Evolutionary conservation across 2,797 vertebrate genomes (phyloP), one percentile per base, ranked within the genome.

Genomic region (Poecilia gillii): DNA sequence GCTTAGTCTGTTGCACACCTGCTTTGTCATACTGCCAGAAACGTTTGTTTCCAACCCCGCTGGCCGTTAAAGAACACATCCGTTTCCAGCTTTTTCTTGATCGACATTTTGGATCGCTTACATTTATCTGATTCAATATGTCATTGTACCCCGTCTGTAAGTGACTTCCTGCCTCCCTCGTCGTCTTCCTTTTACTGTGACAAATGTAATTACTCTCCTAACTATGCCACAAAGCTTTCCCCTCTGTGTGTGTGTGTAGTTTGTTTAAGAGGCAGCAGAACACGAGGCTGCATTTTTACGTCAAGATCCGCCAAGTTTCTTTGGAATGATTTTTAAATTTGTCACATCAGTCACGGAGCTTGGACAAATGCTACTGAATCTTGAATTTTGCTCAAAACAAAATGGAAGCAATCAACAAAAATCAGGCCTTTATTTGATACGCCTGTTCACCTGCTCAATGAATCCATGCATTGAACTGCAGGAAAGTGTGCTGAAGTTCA

Each of bases 151-250:
- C 33, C 1, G 70, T 68, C 74, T 68, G 55, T 13, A 68, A 80
- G 83, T 5, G 11, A 46, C 81, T n/a, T 79, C 72, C 78, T 41
- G 66, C 36, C 74, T 84, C 77, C 43, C 49, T 81, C 25, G 49
- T 75, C 64, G 71, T 66, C 77, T 79, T 83, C 45, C 59, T 78
- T 75, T 79, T 43, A 80, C 16, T 2, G 64, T 72, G 84, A 66
- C 73, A 81, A 85, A 89, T 91, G 84, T 88, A 77, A 91, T 91
- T 86, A 89, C 75, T 84, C 83, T 28, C 82, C 83, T 72, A 76
- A 76, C 77, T 33, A 16, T 39, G 79, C 55, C 33, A 53, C 55
- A 73, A 36, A 85, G 80, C 86, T 70, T 85, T 78, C 77, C 79
- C 39, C 28, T 45, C 57, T 59, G 62, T 49, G 20, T 92, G 62